Evolutionary conservation across 2,888 invertebrate genomes (phyloP), one percentile per base, ranked within the genome.

Genomic region (Gymnocheta viridis): DNA sequence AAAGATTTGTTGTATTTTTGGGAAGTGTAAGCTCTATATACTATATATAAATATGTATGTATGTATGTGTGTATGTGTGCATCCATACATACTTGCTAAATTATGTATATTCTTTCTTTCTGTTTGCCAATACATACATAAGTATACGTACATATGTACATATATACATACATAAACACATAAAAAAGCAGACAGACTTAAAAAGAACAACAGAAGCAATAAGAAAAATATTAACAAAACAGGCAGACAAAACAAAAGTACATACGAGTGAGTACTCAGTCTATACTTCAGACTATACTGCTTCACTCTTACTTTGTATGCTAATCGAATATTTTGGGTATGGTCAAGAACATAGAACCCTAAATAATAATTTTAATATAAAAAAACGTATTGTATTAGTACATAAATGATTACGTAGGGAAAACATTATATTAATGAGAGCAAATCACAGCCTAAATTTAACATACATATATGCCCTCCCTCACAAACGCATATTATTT

Each of bases 321-420:
- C 73, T 78, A 84, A 78, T 84, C 84, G 77, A 78, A 81, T 88
- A 86, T 88, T 88, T 90, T 89, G 90, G 90, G 91, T 89, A 90
- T 91, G 90, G 90, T 90, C 90, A 90, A 90, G 90, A 89, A 88
- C 74, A 72, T 56, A 77, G 58, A 67, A 60, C 27, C 27, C 10
- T 32, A 60, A 74, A 58, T 12, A 22, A n/a, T n/a, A n/a, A n/a
- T n/a, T n/a, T n/a, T n/a, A n/a, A n/a, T n/a, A n/a, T n/a, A n/a
- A n/a, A 60, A 35, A 38, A 60, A 22, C 4, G 1, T 17, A 29
- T 17, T 14, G 12, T 60, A 54, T 51, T 60, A 49, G 14, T 32
- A 7, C 32, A 7, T 32, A 66, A 60, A 24, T 60, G 22, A 58
- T 60, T 76, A 62, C 38, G 73, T 82, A 85, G 82, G 62, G n/a